phyloP scores from a whole-genome alignment of 2,888 invertebrate genomes.

The Epinotia ramella region DNA sequence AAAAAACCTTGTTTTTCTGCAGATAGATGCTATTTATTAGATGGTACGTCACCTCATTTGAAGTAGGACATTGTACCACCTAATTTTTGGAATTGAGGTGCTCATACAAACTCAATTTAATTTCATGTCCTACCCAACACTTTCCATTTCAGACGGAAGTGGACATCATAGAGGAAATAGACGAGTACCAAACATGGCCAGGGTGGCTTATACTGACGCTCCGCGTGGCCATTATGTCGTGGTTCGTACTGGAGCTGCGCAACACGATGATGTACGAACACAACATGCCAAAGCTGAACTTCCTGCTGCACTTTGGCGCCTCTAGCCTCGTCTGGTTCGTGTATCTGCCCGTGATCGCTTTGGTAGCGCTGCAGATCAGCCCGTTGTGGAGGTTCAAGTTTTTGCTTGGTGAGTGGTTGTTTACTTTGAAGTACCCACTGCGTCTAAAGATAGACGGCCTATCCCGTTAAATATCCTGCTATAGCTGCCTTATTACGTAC shows the following conservation, averaged over 20 bases:
- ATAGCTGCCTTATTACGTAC: too few relatives aligned
- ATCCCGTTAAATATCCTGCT: background rate
- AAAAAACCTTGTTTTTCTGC: too few relatives aligned
- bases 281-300: conserved; percentile 91
- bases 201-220: conserved; percentile 97
- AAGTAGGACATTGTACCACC: too few relatives aligned
- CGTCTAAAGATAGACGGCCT: background rate
- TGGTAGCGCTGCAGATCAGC: conserved; percentile 96
- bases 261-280: conserved; percentile 84
- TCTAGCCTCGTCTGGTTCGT: conserved; percentile 99
- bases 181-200: conserved; percentile 99
- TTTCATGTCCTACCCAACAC: too few relatives aligned
- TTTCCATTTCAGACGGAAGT: conserved; percentile 92
- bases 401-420: conserved; percentile 89
- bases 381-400: conserved; percentile 98
- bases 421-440: background rate
- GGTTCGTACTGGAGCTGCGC: conserved; percentile 92
- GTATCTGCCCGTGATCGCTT: conserved; percentile 96
- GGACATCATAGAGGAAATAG: conserved; percentile 97
- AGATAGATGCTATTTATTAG: too few relatives aligned
- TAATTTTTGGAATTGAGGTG: too few relatives aligned
- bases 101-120: too few relatives aligned
- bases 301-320: conserved; percentile 98
- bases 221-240: conserved; percentile 93
- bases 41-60: too few relatives aligned